Conservation (phyloP, 92 coral and sea anemone species). For the Epizoanthus scotinus region DNA sequence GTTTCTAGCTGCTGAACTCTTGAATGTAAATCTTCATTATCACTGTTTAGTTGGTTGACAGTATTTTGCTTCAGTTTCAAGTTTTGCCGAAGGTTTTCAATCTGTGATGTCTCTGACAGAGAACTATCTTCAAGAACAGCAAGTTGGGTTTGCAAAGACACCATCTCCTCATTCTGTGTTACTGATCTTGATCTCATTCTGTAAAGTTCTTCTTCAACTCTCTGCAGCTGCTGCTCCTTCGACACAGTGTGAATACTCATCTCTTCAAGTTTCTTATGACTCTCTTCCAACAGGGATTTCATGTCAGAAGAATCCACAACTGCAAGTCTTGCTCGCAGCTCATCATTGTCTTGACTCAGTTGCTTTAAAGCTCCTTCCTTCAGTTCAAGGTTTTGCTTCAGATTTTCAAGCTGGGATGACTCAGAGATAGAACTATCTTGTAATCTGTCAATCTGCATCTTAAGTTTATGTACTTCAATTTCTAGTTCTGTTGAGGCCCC, state of each 20-base stretch:
- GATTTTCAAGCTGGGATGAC: constrained; percentile 72
- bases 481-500: constrained; percentile 71
- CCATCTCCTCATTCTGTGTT: constrained; percentile 69
- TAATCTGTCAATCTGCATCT: constrained; percentile 52
- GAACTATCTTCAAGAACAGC: constrained; percentile 82
- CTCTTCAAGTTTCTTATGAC: constrained; percentile 75
- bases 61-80: constrained; percentile 81
- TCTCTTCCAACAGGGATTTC: constrained; percentile 77
- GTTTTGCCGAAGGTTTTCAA: constrained; percentile 81
- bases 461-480: constrained; percentile 64
- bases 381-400: constrained; percentile 65
- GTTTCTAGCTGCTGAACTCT: constrained; percentile 64
- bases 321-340: constrained; percentile 59
- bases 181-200: constrained; percentile 65
- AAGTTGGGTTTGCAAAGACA: constrained; percentile 57
- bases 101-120: constrained; percentile 78
- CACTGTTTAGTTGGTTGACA: constrained; percentile 75
- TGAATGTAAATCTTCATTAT: constrained; percentile 77
- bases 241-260: constrained; percentile 49
- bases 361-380: constrained; percentile 76
- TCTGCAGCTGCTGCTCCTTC: constrained; percentile 68
- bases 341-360: constrained; percentile 76
- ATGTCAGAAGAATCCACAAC: constrained; percentile 72
- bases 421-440: constrained; percentile 68
- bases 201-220: constrained; percentile 70